These are phyloP conservation scores for Anthonomus grandis DNA, from an alignment of 1,140 invertebrate species.

Conservation along the genomic window DNA sequence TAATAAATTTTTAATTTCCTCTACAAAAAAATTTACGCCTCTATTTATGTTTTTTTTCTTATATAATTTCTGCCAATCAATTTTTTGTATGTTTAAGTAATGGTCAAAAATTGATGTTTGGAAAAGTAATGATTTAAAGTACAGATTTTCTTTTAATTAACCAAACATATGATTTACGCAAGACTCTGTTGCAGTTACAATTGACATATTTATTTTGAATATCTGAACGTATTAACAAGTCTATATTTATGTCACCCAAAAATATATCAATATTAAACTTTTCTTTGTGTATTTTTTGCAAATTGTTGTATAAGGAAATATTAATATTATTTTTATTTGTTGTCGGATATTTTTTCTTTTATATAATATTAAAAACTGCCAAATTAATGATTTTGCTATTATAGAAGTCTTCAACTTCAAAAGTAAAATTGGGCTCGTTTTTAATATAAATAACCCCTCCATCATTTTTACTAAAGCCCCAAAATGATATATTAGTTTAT, in stretches of 20 bases:
- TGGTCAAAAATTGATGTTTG: not conserved
- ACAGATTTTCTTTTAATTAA: not conserved
- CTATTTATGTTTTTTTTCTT: not conserved
- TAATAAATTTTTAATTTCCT: not conserved
- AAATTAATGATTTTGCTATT: no score
- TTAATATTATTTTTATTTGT: not conserved
- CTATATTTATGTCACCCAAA: conserved; percentile 5
- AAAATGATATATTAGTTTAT: not conserved
- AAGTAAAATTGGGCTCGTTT: no score
- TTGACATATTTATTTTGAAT: not conserved
- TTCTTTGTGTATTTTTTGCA: conserved; percentile 6
- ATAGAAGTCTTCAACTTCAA: no score
- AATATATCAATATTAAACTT: not conserved
- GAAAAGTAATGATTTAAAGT: not conserved
- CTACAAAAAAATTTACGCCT: not conserved
- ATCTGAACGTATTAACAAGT: not conserved
- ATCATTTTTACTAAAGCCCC: no score
- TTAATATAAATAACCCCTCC: no score
- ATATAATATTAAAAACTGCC: not conserved
- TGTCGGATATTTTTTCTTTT: not conserved
- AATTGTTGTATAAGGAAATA: not conserved
- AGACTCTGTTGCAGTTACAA: not conserved
- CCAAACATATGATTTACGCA: not conserved
- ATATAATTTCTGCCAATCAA: no score
- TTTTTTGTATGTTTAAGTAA: not conserved